phyloP scores from a whole-genome alignment of 2,797 vertebrate genomes.

The Thalassophryne amazonica region DNA sequence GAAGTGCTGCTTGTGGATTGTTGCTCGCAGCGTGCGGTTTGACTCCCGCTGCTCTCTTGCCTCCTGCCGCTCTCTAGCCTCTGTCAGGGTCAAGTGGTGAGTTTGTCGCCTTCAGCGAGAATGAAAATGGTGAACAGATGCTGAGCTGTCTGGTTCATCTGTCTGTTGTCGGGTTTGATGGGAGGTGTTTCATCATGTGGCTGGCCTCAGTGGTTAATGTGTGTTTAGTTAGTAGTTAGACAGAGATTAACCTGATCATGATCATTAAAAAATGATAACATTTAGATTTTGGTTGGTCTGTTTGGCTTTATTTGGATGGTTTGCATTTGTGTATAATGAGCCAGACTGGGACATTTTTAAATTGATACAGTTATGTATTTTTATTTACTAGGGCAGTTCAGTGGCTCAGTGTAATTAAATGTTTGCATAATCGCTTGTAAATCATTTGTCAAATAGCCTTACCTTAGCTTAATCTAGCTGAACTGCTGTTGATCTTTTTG shows the following conservation, averaged over 20 bases:
- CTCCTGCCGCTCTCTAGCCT: slow-evolving; percentile 17
- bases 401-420: no score
- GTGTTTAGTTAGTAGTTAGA: slow-evolving; percentile 36
- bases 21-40: slow-evolving; percentile 16
- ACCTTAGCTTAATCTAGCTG: no score
- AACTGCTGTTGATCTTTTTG: no score
- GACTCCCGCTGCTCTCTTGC: slow-evolving; percentile 36
- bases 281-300: slow-evolving; percentile 28
- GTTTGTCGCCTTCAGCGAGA: slow-evolving; percentile 12
- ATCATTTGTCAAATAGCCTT: no score
- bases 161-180: slow-evolving; percentile 40
- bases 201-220: slow-evolving; percentile 26
- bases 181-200: slow-evolving; percentile 26
- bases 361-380: no score
- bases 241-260: no score
- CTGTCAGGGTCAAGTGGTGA: slow-evolving; percentile 42
- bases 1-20: not conserved
- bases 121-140: slow-evolving; percentile 58
- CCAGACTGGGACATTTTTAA: no score
- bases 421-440: no score
- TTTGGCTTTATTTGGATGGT: no score
- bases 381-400: no score
- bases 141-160: slow-evolving; percentile 46
- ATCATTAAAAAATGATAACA: no score
- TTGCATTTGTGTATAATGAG: no score